Evolutionary conservation across 2,797 vertebrate genomes (phyloP).

Genomic region (Microctenopoma steveboyesi): DNA sequence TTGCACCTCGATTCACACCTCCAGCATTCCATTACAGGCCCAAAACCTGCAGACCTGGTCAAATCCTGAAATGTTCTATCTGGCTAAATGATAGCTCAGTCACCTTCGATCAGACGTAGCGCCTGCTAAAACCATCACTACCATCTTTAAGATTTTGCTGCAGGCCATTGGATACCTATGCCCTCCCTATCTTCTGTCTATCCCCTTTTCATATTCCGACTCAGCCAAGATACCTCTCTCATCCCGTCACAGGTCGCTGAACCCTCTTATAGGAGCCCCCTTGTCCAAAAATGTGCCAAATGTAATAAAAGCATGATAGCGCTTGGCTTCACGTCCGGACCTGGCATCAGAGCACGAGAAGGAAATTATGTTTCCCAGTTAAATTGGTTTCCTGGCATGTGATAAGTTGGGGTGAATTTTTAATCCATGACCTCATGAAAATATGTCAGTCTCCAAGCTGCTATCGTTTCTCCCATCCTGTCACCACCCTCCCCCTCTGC

Average conservation of each 20-base stretch:
- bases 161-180: conserved; percentile 39
- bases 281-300: conserved; percentile 67
- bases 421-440: conserved; percentile 70
- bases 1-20: conserved; percentile 62
- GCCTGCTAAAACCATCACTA: conserved; percentile 39
- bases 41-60: conserved; percentile 39
- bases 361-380: conserved; percentile 67
- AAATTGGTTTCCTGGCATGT: conserved; percentile 74
- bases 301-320: conserved; percentile 67
- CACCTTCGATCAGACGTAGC: conserved; percentile 47
- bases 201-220: conserved; percentile 18
- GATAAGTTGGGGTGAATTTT: conserved; percentile 70
- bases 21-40: conserved; percentile 51
- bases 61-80: no score
- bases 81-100: conserved; percentile 40
- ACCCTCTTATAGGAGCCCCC: conserved; percentile 42
- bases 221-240: conserved; percentile 47
- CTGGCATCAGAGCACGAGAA: conserved; percentile 50
- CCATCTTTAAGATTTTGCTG: conserved; percentile 42
- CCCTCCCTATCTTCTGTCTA: not conserved
- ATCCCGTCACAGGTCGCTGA: conserved; percentile 55
- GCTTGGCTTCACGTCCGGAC: conserved; percentile 55
- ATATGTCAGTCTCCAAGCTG: conserved; percentile 58
- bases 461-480: conserved; percentile 40
- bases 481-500: conserved; percentile 18